Conservation (phyloP, 2,113 vertebrate genomes). For the Edolisoma coerulescens region DNA sequence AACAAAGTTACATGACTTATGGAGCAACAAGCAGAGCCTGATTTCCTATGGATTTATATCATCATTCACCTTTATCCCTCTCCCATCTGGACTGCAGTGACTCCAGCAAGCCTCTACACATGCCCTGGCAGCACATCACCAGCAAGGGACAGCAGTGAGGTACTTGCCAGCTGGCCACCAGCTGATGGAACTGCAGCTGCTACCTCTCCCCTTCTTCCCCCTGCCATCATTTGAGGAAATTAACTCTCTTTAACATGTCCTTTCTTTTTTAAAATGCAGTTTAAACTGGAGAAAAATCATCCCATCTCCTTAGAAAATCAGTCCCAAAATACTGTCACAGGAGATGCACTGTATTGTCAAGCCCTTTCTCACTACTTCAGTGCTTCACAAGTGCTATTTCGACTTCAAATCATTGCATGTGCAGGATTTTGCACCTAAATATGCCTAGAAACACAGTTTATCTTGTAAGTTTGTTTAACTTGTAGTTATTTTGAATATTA, state of each 20-base stretch:
- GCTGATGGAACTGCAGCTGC: not conserved
- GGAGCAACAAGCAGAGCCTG: not conserved
- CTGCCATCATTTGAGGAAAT: not conserved
- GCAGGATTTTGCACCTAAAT: not conserved
- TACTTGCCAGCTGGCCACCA: not conserved
- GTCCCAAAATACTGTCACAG: not conserved
- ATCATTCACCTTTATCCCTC: not conserved
- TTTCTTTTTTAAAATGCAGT: not conserved
- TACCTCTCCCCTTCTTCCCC: not conserved
- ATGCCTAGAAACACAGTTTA: not conserved
- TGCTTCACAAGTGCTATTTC: not conserved
- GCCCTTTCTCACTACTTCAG: not conserved
- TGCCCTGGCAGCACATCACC: not conserved
- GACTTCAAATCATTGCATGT: not conserved
- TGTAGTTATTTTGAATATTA: not conserved
- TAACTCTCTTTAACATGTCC: not conserved
- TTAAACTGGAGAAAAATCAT: not conserved
- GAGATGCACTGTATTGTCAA: not conserved
- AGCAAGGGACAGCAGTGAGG: not conserved
- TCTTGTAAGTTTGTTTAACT: not conserved
- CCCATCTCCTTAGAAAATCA: not conserved
- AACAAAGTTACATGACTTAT: not conserved
- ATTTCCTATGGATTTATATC: not conserved
- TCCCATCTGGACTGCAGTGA: not conserved
- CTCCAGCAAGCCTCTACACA: not conserved